These are phyloP conservation scores for Coendou prehensilis DNA, from an alignment of 2,797 vertebrate species.

Conservation along the genomic window DNA sequence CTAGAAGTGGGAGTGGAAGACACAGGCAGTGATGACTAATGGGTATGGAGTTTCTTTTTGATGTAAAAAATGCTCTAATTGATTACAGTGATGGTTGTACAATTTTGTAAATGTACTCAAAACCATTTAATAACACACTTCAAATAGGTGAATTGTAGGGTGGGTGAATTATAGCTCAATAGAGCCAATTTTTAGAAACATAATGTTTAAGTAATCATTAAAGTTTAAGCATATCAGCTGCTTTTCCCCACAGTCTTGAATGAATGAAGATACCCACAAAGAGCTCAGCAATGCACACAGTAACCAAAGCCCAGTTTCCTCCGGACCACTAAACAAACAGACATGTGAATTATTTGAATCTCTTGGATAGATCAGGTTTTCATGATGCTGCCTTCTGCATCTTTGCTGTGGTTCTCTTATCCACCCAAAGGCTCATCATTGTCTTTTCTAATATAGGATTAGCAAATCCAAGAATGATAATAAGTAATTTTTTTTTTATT, in stretches of 20 bases:
- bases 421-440: background rate
- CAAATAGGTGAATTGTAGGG: slow-evolving; percentile 16
- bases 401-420: background rate
- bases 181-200: background rate
- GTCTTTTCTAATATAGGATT: background rate
- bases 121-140: background rate
- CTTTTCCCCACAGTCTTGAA: background rate
- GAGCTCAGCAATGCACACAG: background rate
- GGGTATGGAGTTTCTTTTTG: background rate
- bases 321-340: background rate
- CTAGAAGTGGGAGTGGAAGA: background rate
- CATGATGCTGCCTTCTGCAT: background rate
- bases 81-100: background rate
- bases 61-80: background rate
- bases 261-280: slow-evolving; percentile 30
- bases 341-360: background rate
- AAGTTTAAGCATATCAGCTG: slow-evolving; percentile 10
- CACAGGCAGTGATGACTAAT: background rate
- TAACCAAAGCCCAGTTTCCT: background rate
- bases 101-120: slow-evolving; percentile 15
- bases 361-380: background rate
- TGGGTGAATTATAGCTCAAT: slow-evolving; percentile 31
- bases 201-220: slow-evolving; percentile 24
- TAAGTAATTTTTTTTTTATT: background rate
- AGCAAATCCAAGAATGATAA: slow-evolving; percentile 2